Conservation (phyloP, 92 coral and sea anemone species). For the Pocillopora meandrina region DNA sequence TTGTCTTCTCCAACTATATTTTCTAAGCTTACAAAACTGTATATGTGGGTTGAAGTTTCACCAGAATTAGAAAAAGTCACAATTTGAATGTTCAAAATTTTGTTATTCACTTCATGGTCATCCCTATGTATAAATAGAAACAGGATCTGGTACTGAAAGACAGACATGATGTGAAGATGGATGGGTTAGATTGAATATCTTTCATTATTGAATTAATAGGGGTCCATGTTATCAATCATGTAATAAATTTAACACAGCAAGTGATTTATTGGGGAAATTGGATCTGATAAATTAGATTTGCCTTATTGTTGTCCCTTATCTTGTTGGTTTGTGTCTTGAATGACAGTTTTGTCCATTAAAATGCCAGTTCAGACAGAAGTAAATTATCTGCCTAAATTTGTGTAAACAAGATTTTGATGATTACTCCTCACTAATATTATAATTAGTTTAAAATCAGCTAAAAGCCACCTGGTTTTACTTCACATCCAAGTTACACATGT, state of each 20-base stretch:
- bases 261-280: neutral
- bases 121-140: no score
- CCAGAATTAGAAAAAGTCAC: no score
- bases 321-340: neutral
- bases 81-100: no score
- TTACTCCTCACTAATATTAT: neutral
- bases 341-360: neutral
- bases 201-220: neutral
- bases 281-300: neutral
- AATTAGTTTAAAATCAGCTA: neutral
- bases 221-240: neutral
- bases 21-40: no score
- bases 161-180: neutral
- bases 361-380: neutral
- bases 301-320: neutral
- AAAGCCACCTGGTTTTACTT: neutral
- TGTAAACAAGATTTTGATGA: neutral
- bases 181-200: neutral
- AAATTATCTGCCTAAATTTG: neutral
- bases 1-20: no score
- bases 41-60: no score
- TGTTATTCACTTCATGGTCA: no score
- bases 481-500: neutral
- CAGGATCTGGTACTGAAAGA: neutral
- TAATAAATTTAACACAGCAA: neutral